Evolutionary conservation across 2,888 invertebrate species (phyloP).

Genomic region (Orthonychiurus folsomi): DNA sequence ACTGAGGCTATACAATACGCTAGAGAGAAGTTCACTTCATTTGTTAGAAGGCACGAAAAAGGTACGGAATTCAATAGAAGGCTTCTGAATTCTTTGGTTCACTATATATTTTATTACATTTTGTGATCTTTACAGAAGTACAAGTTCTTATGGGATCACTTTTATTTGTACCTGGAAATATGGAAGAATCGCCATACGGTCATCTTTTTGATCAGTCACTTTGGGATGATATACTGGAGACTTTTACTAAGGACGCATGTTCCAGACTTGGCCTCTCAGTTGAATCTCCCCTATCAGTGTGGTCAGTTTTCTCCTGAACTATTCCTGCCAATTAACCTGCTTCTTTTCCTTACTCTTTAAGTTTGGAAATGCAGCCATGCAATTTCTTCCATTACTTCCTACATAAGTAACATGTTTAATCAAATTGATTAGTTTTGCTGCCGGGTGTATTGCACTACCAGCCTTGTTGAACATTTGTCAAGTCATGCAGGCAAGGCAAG

Average conservation of each 20-base stretch:
- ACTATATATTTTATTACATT: background rate
- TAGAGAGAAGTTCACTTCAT: conserved; percentile 69
- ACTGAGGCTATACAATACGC: conserved; percentile 80
- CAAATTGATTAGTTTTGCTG: conserved; percentile 58
- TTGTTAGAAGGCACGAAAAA: conserved; percentile 66
- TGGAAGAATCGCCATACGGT: conserved; percentile 68
- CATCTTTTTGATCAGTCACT: conserved; percentile 63
- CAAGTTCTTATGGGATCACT: conserved; percentile 79
- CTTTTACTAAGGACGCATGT: conserved; percentile 88
- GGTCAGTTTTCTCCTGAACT: too few relatives aligned
- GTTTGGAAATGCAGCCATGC: background rate
- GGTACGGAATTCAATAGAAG: conserved; percentile 51
- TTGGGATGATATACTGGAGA: conserved; percentile 79
- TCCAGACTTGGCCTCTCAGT: conserved; percentile 78
- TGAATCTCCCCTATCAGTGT: conserved; percentile 82
- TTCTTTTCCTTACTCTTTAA: background rate
- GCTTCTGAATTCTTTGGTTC: conserved; percentile 4
- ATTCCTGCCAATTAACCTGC: conserved; percentile 31
- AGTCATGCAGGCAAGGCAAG: conserved; percentile 79
- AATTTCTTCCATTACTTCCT: background rate
- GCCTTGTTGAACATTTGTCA: conserved; percentile 88
- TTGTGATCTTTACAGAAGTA: conserved; percentile 53
- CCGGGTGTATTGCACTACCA: conserved; percentile 87
- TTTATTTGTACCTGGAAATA: conserved; percentile 67
- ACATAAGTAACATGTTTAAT: background rate